Evolutionary conservation across 2,888 invertebrate genomes (phyloP).

Genomic region (Mesopsocus fuscifrons): DNA sequence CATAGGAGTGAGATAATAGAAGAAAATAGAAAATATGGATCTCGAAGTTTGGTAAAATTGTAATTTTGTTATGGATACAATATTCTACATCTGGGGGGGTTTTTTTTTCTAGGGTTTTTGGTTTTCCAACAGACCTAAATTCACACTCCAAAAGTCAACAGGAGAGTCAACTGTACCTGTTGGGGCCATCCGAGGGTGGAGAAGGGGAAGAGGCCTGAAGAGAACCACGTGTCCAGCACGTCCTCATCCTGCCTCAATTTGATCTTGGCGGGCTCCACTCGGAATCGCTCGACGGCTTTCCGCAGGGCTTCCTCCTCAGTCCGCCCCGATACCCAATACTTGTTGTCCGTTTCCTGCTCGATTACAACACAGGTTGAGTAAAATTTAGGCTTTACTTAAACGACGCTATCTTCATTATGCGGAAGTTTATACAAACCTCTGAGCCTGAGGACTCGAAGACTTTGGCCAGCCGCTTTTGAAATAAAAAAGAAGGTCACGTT

Average conservation of each 20-base stretch:
- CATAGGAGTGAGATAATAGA: background rate
- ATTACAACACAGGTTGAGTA: constrained; percentile 9
- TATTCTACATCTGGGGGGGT: no score
- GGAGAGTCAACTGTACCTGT: no score
- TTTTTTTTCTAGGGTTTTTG: no score
- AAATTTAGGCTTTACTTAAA: constrained; percentile 9
- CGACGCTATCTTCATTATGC: no score
- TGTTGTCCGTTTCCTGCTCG: constrained; percentile 24
- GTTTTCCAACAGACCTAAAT: no score
- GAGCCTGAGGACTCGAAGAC: no score
- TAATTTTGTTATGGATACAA: no score
- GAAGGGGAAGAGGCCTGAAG: constrained; percentile 90
- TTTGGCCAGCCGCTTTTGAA: no score
- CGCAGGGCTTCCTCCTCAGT: constrained; percentile 48
- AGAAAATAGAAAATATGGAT: background rate
- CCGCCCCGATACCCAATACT: constrained; percentile 38
- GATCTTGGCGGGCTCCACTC: constrained; percentile 33
- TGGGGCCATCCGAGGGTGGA: constrained; percentile 96
- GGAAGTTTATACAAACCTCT: no score
- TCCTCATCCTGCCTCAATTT: constrained; percentile 68
- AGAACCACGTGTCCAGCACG: constrained; percentile 99
- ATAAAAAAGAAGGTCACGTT: no score
- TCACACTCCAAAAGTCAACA: no score
- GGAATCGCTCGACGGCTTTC: constrained; percentile 59
- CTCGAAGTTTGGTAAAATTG: constrained; percentile 9